These are phyloP conservation scores for Macrosteles quadrilineatus DNA, from an alignment of 1,140 invertebrate species.

Conservation along the genomic window DNA sequence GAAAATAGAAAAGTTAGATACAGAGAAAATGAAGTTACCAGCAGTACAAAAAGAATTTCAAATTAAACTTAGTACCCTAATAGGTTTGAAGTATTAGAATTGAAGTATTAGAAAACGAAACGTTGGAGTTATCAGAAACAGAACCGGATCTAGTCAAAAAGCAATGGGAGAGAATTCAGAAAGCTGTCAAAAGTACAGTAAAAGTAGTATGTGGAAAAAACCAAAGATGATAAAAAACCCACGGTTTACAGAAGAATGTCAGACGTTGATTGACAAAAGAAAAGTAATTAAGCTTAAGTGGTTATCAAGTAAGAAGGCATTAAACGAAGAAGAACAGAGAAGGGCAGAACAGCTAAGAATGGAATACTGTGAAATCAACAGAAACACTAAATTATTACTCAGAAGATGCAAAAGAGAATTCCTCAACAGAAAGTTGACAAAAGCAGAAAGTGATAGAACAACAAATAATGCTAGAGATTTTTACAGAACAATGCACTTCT, in stretches of 20 bases:
- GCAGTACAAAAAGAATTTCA: conserved; percentile 12
- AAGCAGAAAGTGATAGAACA: no score
- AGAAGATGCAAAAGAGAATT: no score
- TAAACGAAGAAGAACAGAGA: no score
- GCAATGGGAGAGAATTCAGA: conserved; percentile 21
- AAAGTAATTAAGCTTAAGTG: conserved; percentile 9
- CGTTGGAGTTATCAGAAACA: background rate
- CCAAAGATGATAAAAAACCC: conserved; percentile 21
- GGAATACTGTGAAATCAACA: no score
- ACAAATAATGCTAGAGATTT: no score
- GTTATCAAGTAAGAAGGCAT: conserved; percentile 23
- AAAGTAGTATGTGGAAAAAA: background rate
- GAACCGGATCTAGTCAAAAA: no score
- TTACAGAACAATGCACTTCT: no score
- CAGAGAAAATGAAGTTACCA: background rate
- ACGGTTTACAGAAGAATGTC: conserved; percentile 35
- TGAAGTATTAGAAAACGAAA: background rate
- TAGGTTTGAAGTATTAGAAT: background rate
- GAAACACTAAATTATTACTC: no score
- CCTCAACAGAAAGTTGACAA: no score
- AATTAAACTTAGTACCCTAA: background rate
- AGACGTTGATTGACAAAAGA: conserved; percentile 18
- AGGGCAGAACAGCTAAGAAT: no score
- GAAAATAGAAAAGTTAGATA: background rate
- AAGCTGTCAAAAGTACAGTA: background rate